A percentile compares a stretch with the other conserved stretches of the same genome.
These are phyloP conservation scores for Dinothrombium tinctorium DNA, from an alignment of 1,140 invertebrate genomes.

Conservation along the genomic window DNA sequence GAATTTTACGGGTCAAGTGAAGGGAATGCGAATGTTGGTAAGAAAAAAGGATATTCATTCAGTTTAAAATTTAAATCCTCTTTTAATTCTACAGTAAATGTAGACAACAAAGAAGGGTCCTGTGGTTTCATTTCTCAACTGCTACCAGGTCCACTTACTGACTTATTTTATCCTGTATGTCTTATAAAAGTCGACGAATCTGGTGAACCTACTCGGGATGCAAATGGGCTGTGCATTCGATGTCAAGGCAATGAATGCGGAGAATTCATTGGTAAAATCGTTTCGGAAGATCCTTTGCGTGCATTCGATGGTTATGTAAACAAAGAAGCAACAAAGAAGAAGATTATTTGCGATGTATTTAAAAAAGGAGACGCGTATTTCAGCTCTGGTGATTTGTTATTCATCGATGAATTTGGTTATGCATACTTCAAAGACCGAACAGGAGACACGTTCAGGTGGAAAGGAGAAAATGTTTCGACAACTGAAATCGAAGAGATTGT, in stretches of 20 bases:
- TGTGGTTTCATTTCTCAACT: constrained; percentile 84
- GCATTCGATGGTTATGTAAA: constrained; percentile 62
- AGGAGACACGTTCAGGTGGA: constrained; percentile 33
- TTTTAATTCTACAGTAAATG: constrained; percentile 33
- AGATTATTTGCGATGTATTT: constrained; percentile 73
- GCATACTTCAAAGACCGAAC: constrained; percentile 31
- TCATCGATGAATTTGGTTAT: constrained; percentile 29
- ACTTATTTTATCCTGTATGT: constrained; percentile 50
- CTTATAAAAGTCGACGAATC: constrained; percentile 30
- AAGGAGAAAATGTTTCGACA: constrained; percentile 90
- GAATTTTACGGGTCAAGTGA: constrained; percentile 30
- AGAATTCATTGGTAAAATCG: constrained; percentile 92
- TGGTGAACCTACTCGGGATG: constrained; percentile 23
- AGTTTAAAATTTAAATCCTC: neutral
- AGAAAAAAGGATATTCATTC: constrained; percentile 10
- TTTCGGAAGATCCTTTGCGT: constrained; percentile 29
- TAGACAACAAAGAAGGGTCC: constrained; percentile 70
- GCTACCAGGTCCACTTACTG: constrained; percentile 30
- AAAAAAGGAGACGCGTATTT: constrained; percentile 70
- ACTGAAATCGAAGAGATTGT: constrained; percentile 86
- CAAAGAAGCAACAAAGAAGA: constrained; percentile 71
- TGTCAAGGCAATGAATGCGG: constrained; percentile 57
- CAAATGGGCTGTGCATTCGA: constrained; percentile 27
- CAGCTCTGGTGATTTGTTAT: constrained; percentile 36
- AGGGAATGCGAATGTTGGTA: constrained; percentile 26